phyloP scores from a whole-genome alignment of 1,140 invertebrate species.

The Neodiprion lecontei region DNA sequence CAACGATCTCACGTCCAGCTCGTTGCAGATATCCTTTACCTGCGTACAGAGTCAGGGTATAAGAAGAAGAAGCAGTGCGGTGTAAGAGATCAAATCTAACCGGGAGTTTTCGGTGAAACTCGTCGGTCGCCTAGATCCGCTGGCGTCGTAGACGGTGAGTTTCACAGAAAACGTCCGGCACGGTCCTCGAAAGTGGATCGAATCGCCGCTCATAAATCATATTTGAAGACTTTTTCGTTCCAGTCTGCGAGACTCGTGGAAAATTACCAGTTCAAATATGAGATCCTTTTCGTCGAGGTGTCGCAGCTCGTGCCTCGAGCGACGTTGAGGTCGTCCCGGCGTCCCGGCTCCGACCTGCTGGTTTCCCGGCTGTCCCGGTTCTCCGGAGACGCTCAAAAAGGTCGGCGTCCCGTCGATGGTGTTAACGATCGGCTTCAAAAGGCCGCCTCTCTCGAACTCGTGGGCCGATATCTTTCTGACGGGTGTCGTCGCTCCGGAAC shows the following conservation, averaged over 20 bases:
- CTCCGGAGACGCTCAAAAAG: slow-evolving; percentile 73
- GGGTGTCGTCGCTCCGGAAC: slow-evolving; percentile 86
- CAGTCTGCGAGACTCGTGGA: not conserved
- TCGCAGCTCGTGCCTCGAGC: slow-evolving; percentile 82
- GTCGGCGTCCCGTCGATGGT: slow-evolving; percentile 91
- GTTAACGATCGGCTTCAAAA: slow-evolving; percentile 89
- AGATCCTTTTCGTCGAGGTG: slow-evolving; percentile 92
- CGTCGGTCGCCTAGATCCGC: not conserved
- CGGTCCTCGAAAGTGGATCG: too few species aligned
- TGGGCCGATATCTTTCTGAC: slow-evolving; percentile 95
- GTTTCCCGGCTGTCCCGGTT: slow-evolving; percentile 45
- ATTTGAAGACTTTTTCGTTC: too few species aligned
- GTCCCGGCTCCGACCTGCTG: slow-evolving; percentile 54
- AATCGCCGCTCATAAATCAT: too few species aligned
- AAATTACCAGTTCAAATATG: slow-evolving; percentile 89
- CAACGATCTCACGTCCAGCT: slow-evolving; percentile 89
- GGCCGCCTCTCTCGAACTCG: slow-evolving; percentile 91
- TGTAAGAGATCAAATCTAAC: not conserved
- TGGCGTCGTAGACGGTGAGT: not conserved
- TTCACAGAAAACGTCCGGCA: too few species aligned
- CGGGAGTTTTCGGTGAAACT: not conserved
- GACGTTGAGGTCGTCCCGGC: slow-evolving; percentile 69
- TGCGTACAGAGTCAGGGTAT: slow-evolving; percentile 51
- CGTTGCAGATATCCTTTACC: slow-evolving; percentile 96
- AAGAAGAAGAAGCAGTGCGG: not conserved